Conservation (phyloP, 2,888 invertebrate genomes). For the Arrhopalites spinosus region DNA sequence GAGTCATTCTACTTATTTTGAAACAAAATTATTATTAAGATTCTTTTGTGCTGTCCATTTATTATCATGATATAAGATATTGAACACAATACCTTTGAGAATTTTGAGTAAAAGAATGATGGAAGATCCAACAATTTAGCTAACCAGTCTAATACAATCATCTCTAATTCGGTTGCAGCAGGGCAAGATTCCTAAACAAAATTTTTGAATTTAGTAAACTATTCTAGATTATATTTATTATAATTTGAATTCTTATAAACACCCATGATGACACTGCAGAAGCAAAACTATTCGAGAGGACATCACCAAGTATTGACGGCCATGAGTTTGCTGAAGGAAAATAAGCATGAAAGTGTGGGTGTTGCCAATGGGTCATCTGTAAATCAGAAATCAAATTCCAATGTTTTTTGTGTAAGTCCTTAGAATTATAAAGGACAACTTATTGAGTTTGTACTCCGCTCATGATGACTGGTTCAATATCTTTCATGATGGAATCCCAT, state of each 20-base stretch:
- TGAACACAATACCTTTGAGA: constrained; percentile 43
- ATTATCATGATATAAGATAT: too few relatives aligned
- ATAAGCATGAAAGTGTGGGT: constrained; percentile 97
- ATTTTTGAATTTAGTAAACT: constrained; percentile 96
- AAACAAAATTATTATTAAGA: too few relatives aligned
- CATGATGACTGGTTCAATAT: constrained; percentile 90
- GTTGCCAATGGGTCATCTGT: constrained; percentile 96
- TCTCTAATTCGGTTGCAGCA: constrained; percentile 47
- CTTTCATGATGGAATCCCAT: constrained; percentile 87
- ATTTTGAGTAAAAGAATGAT: constrained; percentile 42
- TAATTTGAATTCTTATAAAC: too few relatives aligned
- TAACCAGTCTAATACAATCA: constrained; percentile 47
- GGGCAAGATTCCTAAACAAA: constrained; percentile 45
- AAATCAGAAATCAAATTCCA: background rate
- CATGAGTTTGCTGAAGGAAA: constrained; percentile 97
- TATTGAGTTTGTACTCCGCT: too few relatives aligned
- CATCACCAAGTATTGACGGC: constrained; percentile 95
- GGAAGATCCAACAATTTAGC: constrained; percentile 46
- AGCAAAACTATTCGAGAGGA: constrained; percentile 93
- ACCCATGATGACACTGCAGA: too few relatives aligned
- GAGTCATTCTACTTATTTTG: too few relatives aligned
- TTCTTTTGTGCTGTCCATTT: too few relatives aligned
- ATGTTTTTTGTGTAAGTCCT: too few relatives aligned
- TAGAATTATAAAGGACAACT: too few relatives aligned
- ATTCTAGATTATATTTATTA: too few relatives aligned